phyloP scores from a whole-genome alignment of 2,113 vertebrate genomes.

The Syngnathus typhle region DNA sequence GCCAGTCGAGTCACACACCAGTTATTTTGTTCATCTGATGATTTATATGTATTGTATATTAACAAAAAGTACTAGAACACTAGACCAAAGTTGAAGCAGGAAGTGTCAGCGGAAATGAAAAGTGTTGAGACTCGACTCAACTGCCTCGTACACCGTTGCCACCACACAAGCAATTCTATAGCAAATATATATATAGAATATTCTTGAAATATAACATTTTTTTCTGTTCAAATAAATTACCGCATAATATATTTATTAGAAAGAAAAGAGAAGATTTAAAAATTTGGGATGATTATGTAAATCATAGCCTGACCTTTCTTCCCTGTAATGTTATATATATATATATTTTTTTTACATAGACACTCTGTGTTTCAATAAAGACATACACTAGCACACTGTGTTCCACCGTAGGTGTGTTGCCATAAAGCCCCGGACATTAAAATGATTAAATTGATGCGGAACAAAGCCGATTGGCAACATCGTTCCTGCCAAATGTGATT shows the following conservation, averaged over 20 bases:
- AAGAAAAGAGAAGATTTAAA: no score
- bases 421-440: conserved; percentile 13
- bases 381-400: not conserved
- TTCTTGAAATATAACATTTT: no score
- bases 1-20: conserved; percentile 13
- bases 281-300: no score
- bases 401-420: not conserved
- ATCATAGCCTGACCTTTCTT: no score
- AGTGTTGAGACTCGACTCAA: not conserved
- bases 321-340: no score
- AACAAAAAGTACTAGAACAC: conserved; percentile 7
- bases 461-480: not conserved
- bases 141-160: not conserved
- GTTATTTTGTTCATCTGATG: conserved; percentile 7
- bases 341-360: no score
- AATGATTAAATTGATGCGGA: not conserved
- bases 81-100: conserved; percentile 18
- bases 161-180: not conserved
- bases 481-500: not conserved
- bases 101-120: conserved; percentile 1
- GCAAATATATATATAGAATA: no score
- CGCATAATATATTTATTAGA: no score
- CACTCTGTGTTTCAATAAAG: not conserved
- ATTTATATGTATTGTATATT: not conserved
- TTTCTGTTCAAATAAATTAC: no score